Evolutionary conservation across 2,113 vertebrate genomes (phyloP).

Genomic region (Petrocephalus zakoni): DNA sequence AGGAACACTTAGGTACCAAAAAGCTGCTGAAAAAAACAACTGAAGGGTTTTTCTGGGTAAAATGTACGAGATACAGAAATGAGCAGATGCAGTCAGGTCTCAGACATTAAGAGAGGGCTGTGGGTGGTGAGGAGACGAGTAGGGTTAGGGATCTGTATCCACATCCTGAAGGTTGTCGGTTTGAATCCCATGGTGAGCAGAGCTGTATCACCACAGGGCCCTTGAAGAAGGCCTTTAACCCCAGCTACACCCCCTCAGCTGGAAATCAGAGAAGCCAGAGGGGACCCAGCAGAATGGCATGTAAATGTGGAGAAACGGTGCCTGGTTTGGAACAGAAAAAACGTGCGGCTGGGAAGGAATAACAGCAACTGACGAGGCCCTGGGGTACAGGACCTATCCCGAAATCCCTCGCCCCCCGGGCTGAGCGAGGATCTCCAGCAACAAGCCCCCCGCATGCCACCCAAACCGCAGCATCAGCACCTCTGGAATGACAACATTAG

Average conservation of each 20-base stretch:
- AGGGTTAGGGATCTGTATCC: background rate
- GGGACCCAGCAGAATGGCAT: background rate
- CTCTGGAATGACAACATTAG: background rate
- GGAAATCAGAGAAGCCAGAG: background rate
- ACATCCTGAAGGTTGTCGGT: background rate
- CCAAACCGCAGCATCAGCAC: constrained; percentile 3
- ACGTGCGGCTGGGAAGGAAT: background rate
- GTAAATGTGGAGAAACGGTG: background rate
- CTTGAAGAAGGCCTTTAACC: background rate
- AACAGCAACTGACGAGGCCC: background rate
- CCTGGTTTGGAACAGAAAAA: background rate
- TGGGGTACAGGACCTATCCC: background rate
- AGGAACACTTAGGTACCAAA: background rate
- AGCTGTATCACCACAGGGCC: background rate
- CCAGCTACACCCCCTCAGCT: background rate
- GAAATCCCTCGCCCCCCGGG: background rate
- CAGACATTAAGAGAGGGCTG: background rate
- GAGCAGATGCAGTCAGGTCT: background rate
- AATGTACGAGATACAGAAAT: background rate
- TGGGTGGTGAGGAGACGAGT: background rate
- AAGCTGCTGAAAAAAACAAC: background rate
- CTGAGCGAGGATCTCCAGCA: background rate
- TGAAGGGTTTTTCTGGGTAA: background rate
- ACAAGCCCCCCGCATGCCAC: background rate
- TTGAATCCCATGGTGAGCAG: background rate